These are phyloP conservation scores for Agrotis puta DNA, from an alignment of 2,888 invertebrate genomes.

Conservation along the genomic window DNA sequence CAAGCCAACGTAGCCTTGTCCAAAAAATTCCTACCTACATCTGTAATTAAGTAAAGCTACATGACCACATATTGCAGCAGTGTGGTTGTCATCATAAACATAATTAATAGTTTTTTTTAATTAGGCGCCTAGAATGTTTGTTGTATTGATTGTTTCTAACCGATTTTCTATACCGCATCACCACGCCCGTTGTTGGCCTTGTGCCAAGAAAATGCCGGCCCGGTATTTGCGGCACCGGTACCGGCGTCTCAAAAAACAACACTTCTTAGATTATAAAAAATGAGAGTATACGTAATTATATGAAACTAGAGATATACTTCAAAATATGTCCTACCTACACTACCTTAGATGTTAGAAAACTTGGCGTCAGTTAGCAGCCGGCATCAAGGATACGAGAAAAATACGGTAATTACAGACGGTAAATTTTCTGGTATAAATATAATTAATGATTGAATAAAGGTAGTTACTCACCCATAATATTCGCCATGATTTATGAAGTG, in stretches of 20 bases:
- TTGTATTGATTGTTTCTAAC: conserved; percentile 69
- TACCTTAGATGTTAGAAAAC: conserved; percentile 1
- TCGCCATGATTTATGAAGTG: conserved; percentile 80
- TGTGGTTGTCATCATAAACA: conserved; percentile 6
- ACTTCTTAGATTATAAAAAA: conserved; percentile 27
- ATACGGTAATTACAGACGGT: background rate
- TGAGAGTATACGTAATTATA: background rate
- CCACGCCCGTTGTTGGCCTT: conserved; percentile 82
- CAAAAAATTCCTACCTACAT: conserved; percentile 10
- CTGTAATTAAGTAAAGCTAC: background rate
- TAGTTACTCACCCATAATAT: conserved; percentile 84
- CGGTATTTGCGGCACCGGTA: conserved; percentile 73
- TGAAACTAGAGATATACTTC: conserved; percentile 28
- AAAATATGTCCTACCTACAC: conserved; percentile 1
- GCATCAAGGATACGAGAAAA: conserved; percentile 1
- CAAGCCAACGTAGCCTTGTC: conserved; percentile 6
- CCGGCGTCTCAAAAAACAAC: conserved; percentile 71
- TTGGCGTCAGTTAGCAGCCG: conserved; percentile 4
- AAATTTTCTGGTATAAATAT: conserved; percentile 4
- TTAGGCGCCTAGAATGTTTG: conserved; percentile 43
- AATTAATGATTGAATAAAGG: conserved; percentile 17
- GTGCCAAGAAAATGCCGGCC: conserved; percentile 83
- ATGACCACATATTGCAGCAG: conserved; percentile 9
- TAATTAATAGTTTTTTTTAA: conserved; percentile 10
- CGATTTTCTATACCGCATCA: conserved; percentile 70